A percentile compares a stretch with the other conserved stretches of the same genome.
phyloP scores from a whole-genome alignment of 2,797 vertebrate genomes.

The Falco rusticolus region DNA sequence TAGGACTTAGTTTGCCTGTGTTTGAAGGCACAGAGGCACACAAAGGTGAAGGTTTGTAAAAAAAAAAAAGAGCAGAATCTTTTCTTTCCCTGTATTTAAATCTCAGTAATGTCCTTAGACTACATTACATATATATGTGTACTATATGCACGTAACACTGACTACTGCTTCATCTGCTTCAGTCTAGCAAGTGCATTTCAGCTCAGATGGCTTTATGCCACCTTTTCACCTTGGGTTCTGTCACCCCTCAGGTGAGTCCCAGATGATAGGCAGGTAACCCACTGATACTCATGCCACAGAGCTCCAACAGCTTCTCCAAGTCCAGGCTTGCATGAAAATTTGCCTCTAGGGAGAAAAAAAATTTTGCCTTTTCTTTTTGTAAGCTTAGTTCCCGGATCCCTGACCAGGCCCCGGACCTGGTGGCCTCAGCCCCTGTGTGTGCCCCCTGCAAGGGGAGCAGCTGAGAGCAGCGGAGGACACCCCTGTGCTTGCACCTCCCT shows the following conservation, averaged over 20 bases:
- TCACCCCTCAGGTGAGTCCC: no score
- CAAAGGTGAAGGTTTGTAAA: accelerated
- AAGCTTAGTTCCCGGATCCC: accelerated
- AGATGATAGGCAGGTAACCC: no score
- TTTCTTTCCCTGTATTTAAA: background rate
- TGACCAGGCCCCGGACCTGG: accelerated
- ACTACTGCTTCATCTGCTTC: background rate
- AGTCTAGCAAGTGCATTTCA: accelerated
- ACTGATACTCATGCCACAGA: background rate
- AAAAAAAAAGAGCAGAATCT: background rate
- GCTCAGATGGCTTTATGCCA: background rate
- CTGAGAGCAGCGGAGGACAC: accelerated
- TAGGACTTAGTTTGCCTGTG: background rate
- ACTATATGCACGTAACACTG: background rate
- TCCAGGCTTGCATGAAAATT: background rate
- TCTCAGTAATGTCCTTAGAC: background rate
- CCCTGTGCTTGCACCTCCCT: background rate
- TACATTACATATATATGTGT: background rate
- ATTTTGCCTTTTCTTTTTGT: accelerated
- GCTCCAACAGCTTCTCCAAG: background rate
- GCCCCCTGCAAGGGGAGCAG: background rate
- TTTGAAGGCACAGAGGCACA: background rate
- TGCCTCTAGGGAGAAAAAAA: background rate
- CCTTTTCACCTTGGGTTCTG: background rate
- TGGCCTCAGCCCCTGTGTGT: background rate